Percentiles rank a stretch among this genome's conserved stretches.
Evolutionary conservation across 2,797 vertebrate species (phyloP).

Genomic region (Trachurus trachurus): DNA sequence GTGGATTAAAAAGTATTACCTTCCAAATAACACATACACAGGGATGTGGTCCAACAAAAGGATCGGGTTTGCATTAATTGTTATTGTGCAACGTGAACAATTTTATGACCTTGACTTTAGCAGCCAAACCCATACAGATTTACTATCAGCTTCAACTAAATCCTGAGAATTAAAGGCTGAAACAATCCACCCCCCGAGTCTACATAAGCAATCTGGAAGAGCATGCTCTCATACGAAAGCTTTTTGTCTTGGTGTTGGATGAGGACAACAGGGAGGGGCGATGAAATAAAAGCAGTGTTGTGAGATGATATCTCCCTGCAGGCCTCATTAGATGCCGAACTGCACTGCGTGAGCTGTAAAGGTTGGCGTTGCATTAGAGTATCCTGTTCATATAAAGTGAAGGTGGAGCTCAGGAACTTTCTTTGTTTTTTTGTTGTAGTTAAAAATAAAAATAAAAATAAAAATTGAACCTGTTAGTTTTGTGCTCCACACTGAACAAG

Average conservation of each 20-base stretch:
- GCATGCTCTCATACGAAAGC: conserved; percentile 2
- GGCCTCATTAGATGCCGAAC: conserved; percentile 37
- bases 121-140: conserved; percentile 1
- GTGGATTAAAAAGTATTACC: not conserved
- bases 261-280: conserved; percentile 35
- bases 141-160: conserved; percentile 1
- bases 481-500: not conserved
- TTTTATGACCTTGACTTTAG: not conserved
- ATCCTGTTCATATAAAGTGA: conserved; percentile 34
- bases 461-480: not conserved
- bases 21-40: no score
- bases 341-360: not conserved
- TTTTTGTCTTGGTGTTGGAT: conserved; percentile 26
- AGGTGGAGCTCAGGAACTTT: not conserved
- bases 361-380: not conserved
- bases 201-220: conserved; percentile 5
- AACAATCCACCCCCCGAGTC: not conserved
- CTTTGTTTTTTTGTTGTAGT: no score
- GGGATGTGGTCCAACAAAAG: not conserved
- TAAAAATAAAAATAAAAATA: no score
- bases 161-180: not conserved
- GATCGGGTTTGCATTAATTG: not conserved
- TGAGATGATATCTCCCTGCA: conserved; percentile 44
- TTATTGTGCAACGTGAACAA: not conserved
- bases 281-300: conserved; percentile 29